phyloP scores from a whole-genome alignment of 2,797 vertebrate genomes.

The Gobionotothen gibberifrons region DNA sequence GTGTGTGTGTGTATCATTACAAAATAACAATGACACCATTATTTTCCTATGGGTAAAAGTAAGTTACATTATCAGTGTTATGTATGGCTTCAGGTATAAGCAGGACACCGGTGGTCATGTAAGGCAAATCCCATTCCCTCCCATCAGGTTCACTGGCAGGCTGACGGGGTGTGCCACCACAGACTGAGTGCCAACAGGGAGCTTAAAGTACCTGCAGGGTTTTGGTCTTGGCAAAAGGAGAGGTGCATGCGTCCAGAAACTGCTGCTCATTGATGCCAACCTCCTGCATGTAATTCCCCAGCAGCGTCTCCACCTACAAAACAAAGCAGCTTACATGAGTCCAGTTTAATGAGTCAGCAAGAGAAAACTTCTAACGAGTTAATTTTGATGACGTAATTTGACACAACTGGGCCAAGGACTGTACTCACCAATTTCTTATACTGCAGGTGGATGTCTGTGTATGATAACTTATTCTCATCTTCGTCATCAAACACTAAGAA shows the following conservation, averaged over 20 bases:
- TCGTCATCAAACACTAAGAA: constrained; percentile 96
- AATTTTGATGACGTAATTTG: neutral
- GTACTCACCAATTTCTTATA: constrained; percentile 95
- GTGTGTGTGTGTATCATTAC: no score
- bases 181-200: constrained; percentile 13
- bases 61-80: no score
- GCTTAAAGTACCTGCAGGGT: constrained; percentile 88
- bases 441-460: constrained; percentile 97
- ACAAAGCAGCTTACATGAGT: constrained; percentile 55
- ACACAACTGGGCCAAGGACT: neutral
- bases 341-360: constrained; percentile 44
- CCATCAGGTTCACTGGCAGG: constrained; percentile 49
- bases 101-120: constrained; percentile 29
- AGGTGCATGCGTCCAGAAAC: constrained; percentile 93
- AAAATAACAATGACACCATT: no score
- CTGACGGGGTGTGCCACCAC: constrained; percentile 16
- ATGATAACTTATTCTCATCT: constrained; percentile 97
- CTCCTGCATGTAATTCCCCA: constrained; percentile 95
- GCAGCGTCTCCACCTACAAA: constrained; percentile 92
- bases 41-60: no score
- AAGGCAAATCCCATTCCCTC: constrained; percentile 48
- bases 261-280: constrained; percentile 97
- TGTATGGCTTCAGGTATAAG: constrained; percentile 10
- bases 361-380: constrained; percentile 11
- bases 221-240: constrained; percentile 91